phyloP scores from a whole-genome alignment of 2,888 invertebrate genomes.

The Cerastis leucographa region DNA sequence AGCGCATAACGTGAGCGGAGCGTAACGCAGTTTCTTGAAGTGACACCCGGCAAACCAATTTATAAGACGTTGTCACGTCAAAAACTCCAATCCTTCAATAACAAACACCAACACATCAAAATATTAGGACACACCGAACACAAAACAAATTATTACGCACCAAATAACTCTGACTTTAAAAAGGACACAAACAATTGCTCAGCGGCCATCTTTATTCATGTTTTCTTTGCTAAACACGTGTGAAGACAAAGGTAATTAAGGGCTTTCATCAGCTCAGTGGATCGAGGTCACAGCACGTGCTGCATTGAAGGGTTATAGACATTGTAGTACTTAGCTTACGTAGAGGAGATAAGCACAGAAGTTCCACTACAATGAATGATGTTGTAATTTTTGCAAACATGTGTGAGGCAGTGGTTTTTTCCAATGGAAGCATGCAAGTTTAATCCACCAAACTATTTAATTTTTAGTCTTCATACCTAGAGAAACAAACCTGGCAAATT shows the following conservation, averaged over 20 bases:
- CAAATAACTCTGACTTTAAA: conserved; percentile 15
- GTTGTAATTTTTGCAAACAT: background rate
- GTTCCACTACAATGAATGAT: conserved; percentile 16
- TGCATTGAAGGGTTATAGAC: conserved; percentile 60
- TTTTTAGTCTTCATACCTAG: background rate
- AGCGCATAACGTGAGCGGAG: too few relatives aligned
- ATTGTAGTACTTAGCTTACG: conserved; percentile 35
- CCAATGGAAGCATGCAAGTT: background rate
- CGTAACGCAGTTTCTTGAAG: too few relatives aligned
- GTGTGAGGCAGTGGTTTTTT: background rate
- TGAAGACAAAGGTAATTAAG: conserved; percentile 84
- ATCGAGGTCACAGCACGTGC: conserved; percentile 80
- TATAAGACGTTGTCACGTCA: too few relatives aligned
- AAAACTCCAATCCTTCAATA: background rate
- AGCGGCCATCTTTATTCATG: conserved; percentile 59
- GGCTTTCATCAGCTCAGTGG: conserved; percentile 72
- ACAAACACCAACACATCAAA: background rate
- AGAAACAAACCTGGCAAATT: background rate
- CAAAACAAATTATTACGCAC: conserved; percentile 50
- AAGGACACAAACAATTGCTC: conserved; percentile 53
- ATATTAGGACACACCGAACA: conserved; percentile 26
- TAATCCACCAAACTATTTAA: background rate
- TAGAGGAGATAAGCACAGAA: conserved; percentile 12
- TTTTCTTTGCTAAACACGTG: conserved; percentile 76
- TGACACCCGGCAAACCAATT: too few relatives aligned